These are phyloP conservation scores for Lichenostomus cassidix DNA, from an alignment of 2,113 vertebrate genomes.

Conservation along the genomic window DNA sequence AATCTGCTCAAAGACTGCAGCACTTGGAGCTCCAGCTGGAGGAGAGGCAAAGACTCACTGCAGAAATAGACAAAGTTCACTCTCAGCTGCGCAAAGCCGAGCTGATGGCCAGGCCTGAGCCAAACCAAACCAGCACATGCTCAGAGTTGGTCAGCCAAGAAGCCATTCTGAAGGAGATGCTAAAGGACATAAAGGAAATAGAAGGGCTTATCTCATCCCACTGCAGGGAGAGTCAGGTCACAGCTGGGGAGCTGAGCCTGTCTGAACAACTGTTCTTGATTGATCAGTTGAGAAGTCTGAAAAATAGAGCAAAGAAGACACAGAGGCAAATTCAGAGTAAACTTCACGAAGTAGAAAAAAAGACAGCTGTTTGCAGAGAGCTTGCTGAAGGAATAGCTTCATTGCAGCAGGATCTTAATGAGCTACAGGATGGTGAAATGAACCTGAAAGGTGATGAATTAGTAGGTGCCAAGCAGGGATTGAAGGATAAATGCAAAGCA, in stretches of 20 bases:
- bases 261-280: conserved; percentile 81
- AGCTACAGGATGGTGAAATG: conserved; percentile 45
- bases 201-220: conserved; percentile 72
- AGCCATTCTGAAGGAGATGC: conserved; percentile 69
- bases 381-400: conserved; percentile 63
- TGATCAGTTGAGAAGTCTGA: conserved; percentile 79
- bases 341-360: conserved; percentile 72
- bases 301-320: conserved; percentile 74
- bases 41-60: conserved; percentile 79
- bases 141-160: conserved; percentile 67
- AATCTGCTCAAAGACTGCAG: conserved; percentile 75
- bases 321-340: conserved; percentile 73
- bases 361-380: conserved; percentile 61
- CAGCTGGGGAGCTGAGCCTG: conserved; percentile 77
- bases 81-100: conserved; percentile 72
- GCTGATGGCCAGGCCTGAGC: conserved; percentile 23
- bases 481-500: conserved; percentile 22
- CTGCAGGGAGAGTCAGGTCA: conserved; percentile 72
- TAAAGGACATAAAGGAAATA: conserved; percentile 75
- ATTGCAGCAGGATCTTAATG: conserved; percentile 74
- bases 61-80: conserved; percentile 79
- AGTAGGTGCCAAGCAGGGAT: neutral
- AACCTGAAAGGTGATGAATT: neutral
- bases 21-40: conserved; percentile 82
- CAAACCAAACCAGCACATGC: conserved; percentile 14